Percentiles rank a stretch among this genome's conserved stretches.
These are phyloP conservation scores for Hydrozoanthus tunicans DNA, from an alignment of 64 coral and sea anemone genomes.

Conservation along the genomic window DNA sequence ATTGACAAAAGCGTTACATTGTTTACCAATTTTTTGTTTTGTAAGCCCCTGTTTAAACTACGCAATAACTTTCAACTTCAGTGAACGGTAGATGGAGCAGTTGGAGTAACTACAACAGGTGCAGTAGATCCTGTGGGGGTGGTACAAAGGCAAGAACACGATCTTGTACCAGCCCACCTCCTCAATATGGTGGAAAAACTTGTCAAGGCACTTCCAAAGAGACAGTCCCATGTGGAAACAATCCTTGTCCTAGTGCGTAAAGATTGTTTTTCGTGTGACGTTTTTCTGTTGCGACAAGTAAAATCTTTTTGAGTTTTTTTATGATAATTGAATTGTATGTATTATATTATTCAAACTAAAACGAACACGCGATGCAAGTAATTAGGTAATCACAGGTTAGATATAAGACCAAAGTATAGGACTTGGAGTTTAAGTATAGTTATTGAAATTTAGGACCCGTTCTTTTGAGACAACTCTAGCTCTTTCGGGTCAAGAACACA, in stretches of 20 bases:
- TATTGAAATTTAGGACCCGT: too few species aligned
- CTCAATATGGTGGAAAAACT: background rate
- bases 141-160: conserved; percentile 20
- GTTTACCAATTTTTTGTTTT: too few species aligned
- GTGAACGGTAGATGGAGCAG: conserved; percentile 16
- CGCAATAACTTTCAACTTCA: background rate
- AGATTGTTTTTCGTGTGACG: background rate
- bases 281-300: background rate
- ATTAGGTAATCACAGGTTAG: too few species aligned
- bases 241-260: conserved; percentile 35
- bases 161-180: conserved; percentile 36
- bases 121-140: conserved; percentile 35
- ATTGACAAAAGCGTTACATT: too few species aligned
- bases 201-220: background rate
- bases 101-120: conserved; percentile 12
- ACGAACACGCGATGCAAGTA: too few species aligned
- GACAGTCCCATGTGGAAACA: background rate
- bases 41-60: too few species aligned
- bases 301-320: background rate
- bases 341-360: too few species aligned
- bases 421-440: too few species aligned
- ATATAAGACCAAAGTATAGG: too few species aligned
- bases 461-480: too few species aligned
- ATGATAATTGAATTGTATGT: background rate
- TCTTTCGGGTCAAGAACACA: too few species aligned